These are phyloP conservation scores for Ips typographus DNA, from an alignment of 1,140 invertebrate genomes.

Conservation along the genomic window DNA sequence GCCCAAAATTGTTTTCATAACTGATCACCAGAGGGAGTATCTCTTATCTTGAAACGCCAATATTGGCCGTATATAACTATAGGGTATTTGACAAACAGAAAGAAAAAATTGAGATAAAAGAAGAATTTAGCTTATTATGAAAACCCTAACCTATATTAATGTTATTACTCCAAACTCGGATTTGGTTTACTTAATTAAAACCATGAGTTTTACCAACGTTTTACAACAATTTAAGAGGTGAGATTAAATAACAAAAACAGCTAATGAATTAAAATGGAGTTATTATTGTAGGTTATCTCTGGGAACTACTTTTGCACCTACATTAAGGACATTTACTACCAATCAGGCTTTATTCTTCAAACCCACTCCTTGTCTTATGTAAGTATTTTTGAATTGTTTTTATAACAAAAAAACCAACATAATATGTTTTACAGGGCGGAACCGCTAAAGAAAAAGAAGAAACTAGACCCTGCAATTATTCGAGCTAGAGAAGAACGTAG, in stretches of 20 bases:
- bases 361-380: constrained; percentile 36
- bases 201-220: not conserved
- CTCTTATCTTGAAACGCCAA: too few relatives aligned
- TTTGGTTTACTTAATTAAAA: too few relatives aligned
- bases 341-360: constrained; percentile 19
- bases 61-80: too few relatives aligned
- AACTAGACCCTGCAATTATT: constrained; percentile 75
- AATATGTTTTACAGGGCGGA: constrained; percentile 62
- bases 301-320: not conserved
- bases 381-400: constrained; percentile 11
- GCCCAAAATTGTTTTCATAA: too few relatives aligned
- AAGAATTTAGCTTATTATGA: too few relatives aligned
- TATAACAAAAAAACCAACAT: not conserved
- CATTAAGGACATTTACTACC: constrained; percentile 21
- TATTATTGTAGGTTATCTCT: not conserved
- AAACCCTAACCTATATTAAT: too few relatives aligned
- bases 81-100: too few relatives aligned
- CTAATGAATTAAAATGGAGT: not conserved
- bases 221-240: constrained; percentile 1
- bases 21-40: too few relatives aligned
- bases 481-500: constrained; percentile 77
- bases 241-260: not conserved
- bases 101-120: too few relatives aligned
- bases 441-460: constrained; percentile 87
- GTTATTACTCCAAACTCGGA: too few relatives aligned